A percentile compares a stretch with the other conserved stretches of the same genome.
phyloP scores from a whole-genome alignment of 2,113 vertebrate genomes.

The Pterocles orientalis region DNA sequence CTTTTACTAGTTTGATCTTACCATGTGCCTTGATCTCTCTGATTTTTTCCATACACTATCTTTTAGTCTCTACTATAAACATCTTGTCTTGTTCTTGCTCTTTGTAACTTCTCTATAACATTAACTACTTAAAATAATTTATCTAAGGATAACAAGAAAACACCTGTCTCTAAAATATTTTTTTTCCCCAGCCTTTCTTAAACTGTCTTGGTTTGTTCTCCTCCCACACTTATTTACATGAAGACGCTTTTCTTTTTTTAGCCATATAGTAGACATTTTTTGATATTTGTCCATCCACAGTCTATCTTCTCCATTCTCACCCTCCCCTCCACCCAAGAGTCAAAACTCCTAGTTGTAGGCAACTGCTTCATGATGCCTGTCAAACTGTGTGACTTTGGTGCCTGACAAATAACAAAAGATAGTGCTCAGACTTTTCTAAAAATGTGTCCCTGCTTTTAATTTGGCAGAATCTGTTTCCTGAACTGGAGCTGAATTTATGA shows the following conservation, averaged over 20 bases:
- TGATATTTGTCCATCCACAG: not conserved
- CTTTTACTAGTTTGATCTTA: not conserved
- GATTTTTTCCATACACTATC: not conserved
- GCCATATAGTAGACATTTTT: not conserved
- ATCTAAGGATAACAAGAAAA: not conserved
- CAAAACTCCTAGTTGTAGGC: not conserved
- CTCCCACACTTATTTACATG: not conserved
- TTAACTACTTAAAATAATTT: not conserved
- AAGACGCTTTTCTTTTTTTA: not conserved
- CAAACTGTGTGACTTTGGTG: not conserved
- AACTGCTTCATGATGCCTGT: not conserved
- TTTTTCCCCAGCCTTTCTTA: not conserved
- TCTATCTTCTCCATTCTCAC: not conserved
- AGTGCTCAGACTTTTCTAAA: not conserved
- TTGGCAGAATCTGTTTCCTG: not conserved
- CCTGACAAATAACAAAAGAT: not conserved
- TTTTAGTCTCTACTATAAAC: not conserved
- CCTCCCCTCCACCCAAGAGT: not conserved
- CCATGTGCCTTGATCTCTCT: not conserved
- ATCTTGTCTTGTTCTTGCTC: not conserved
- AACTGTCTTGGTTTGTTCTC: not conserved
- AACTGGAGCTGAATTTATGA: constrained; percentile 1
- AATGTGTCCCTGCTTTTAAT: not conserved
- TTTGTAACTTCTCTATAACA: not conserved
- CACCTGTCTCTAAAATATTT: not conserved